Base-by-base conservation (phyloP, 1,140 invertebrate species). In the Drosophila kohkoa region DNA sequence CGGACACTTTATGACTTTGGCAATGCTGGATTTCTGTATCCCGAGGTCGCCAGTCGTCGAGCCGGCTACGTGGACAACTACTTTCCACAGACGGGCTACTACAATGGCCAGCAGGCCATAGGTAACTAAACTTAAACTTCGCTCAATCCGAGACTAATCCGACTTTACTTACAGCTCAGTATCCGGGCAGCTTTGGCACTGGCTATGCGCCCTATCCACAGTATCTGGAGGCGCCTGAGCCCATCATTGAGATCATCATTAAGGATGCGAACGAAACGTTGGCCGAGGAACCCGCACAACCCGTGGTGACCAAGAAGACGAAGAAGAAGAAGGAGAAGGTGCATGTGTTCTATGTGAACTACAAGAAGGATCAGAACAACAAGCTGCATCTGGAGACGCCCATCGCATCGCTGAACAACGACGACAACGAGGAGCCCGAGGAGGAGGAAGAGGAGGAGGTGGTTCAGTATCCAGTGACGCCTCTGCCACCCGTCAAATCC, bases 241-340 rank as follows among this genome's bases (percentile, higher is more conserved):
- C 97, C 10, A 98, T 98, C 51, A 98, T 98, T 69, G 97, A 98
- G 93, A 98, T 97, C 73, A 98, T 98, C 60, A 97, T 98, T 55
- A 97, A 97, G 86, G 97, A 98, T 92, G 97, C 96, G 0, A 97
- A 98, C 89, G 96, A 97, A 77, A 94, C 96, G 0, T 89, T 97
- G 3, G 96, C 96, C 0, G 94, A 95, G 3, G 94, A 95, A n/a
- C 95, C 94, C 0, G 93, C 94, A 0, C 92, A 94, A 5, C 93
- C 94, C 1, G 90, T 94, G 30, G 93, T 94, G 0, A 91, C 92
- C 60, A 94, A 93, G 54, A 93, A 93, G 57, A 93, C 93, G 59
- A 95, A 95, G 76, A 95, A 95, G 71, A 92, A 89, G 82, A 96
- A 96, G 87, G 96, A 97, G 88, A 96, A 97, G 10, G 96, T 98